Conservation (phyloP, 2,113 vertebrate genomes). For the Melospiza georgiana region DNA sequence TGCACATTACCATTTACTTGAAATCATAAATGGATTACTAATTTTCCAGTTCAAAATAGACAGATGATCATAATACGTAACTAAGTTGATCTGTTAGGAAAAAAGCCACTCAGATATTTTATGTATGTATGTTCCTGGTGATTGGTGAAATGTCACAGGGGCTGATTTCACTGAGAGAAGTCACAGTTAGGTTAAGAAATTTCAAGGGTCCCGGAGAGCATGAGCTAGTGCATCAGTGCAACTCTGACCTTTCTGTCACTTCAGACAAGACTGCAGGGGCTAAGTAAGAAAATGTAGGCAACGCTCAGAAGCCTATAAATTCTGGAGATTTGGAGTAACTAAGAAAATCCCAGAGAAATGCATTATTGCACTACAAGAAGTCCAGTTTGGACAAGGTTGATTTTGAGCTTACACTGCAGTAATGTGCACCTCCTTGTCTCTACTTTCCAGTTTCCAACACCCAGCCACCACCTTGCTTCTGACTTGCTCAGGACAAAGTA, state of each 20-base stretch:
- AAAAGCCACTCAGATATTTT: not conserved
- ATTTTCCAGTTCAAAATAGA: not conserved
- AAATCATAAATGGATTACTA: not conserved
- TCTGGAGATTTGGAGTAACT: not conserved
- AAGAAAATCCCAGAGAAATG: not conserved
- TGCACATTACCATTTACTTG: not conserved
- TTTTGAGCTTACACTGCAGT: not conserved
- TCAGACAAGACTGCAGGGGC: not conserved
- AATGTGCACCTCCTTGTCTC: not conserved
- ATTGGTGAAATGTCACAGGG: not conserved
- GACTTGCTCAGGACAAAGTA: not conserved
- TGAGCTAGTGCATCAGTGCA: not conserved
- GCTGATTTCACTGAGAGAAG: not conserved
- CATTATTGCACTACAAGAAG: not conserved
- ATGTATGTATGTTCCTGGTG: not conserved
- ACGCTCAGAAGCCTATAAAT: not conserved
- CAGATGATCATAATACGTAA: not conserved
- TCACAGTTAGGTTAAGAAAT: not conserved
- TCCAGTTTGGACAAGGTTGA: not conserved
- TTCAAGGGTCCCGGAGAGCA: not conserved
- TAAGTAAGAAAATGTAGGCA: not conserved
- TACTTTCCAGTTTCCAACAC: not conserved
- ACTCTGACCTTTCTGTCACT: not conserved
- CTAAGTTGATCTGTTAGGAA: not conserved
- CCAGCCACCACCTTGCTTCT: not conserved